phyloP scores from a whole-genome alignment of 2,797 vertebrate genomes.

The Chiroxiphia lanceolata region DNA sequence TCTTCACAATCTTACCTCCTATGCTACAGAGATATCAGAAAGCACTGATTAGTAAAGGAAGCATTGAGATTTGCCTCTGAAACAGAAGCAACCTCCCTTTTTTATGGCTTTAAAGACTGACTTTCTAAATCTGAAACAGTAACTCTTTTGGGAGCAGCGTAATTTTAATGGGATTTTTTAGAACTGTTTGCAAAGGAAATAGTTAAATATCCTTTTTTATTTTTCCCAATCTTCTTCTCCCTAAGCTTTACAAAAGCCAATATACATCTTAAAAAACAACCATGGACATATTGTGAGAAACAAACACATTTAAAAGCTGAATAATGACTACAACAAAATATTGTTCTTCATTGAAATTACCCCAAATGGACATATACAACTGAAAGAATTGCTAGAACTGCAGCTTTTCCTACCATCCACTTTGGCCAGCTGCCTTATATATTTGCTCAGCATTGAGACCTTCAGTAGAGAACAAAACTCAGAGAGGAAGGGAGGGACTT shows the following conservation, averaged over 20 bases:
- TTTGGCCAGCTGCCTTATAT: not conserved
- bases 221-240: not conserved
- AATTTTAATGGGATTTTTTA: not conserved
- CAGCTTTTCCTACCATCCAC: not conserved
- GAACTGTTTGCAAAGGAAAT: not conserved
- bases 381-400: not conserved
- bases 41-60: not conserved
- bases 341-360: not conserved
- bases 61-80: not conserved
- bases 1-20: not conserved
- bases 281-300: not conserved
- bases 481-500: not conserved
- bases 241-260: not conserved
- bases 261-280: not conserved
- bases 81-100: not conserved
- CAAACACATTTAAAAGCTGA: not conserved
- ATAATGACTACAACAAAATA: not conserved
- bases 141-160: not conserved
- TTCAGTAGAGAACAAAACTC: not conserved
- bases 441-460: not conserved
- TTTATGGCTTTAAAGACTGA: not conserved
- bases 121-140: not conserved
- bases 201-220: not conserved
- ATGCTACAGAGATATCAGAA: not conserved
- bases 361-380: not conserved